Conservation (phyloP, 1,140 invertebrate genomes). For the Camponotus pennsylvanicus region DNA sequence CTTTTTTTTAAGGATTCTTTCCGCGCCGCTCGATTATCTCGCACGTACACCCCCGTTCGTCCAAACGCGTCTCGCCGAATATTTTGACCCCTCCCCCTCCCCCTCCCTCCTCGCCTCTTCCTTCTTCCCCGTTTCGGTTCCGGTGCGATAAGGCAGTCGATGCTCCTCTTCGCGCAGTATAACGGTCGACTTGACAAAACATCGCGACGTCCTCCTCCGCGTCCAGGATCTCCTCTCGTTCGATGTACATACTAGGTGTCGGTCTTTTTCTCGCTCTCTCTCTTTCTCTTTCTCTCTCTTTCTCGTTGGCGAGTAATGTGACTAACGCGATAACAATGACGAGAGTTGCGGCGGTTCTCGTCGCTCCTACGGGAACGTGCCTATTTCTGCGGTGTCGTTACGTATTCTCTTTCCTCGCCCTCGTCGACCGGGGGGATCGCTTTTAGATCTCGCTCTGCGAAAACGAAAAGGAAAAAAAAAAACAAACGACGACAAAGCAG, state of each 20-base stretch:
- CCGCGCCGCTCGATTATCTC: slow-evolving; percentile 43
- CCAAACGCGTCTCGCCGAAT: slow-evolving; percentile 38
- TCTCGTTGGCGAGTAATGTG: slow-evolving; percentile 17
- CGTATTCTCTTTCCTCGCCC: not conserved
- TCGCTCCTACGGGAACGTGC: slow-evolving; percentile 28
- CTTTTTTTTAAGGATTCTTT: not conserved
- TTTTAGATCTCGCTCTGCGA: slow-evolving; percentile 4
- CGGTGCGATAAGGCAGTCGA: not conserved
- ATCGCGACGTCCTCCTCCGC: not conserved
- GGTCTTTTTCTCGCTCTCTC: not conserved
- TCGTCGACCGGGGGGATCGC: not conserved
- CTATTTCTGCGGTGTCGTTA: slow-evolving; percentile 50
- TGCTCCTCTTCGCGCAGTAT: not conserved
- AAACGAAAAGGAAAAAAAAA: not conserved
- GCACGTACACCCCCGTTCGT: slow-evolving; percentile 12
- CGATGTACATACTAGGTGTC: slow-evolving; percentile 1
- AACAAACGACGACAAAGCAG: not conserved
- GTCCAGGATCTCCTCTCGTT: not conserved
- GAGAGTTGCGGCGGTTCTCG: not conserved
- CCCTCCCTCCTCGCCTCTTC: no score
- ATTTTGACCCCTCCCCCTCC: not conserved
- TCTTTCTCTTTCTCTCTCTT: not conserved
- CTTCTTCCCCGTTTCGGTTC: not conserved
- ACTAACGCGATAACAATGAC: slow-evolving; percentile 58
- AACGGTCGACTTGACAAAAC: not conserved